Base-by-base conservation (phyloP, 1,140 invertebrate species). In the Drusus annulatus region DNA sequence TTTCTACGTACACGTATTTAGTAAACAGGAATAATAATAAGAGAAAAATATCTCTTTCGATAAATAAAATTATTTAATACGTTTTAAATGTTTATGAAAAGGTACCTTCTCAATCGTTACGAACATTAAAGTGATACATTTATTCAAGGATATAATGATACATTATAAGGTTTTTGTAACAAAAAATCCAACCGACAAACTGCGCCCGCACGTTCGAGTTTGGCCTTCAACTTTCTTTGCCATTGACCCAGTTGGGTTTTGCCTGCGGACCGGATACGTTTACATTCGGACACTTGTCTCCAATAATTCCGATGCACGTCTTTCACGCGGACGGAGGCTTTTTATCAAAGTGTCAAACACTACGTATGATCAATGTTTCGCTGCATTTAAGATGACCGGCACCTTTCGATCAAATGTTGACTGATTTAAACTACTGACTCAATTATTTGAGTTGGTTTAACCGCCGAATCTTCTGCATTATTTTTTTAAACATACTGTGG, bases 201-300 rank as follows among this genome's bases (percentile, higher is more conserved):
- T n/a, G 17, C 36, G 65, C 65, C 65, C 5, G 65, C n/a, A 7
- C n/a, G 16, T 45, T 69, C 65, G 50, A 54, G 54, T 78, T 51
- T 75, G 78, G 81, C 78, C 81, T 82, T 82, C 77, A 79, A 82
- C 81, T 82, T 82, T 82, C 80, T 81, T 79, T 77, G 81, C 75
- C 81, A 82, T 79, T 82, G 81, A 75, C 81, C 81, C 45, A 82
- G 52, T 76, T 82, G 71, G 28, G 36, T 50, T 79, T 82, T 17
- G 77, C 56, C 62, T 25, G 76, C 50, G 65, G 65, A 78, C 51
- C 74, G 65, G 65, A 69, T 50, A 69, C 65, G 2, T 5, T 45
- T 65, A 65, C 62, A 31, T 65, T 50, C 36, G 65, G 65, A 69
- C 31, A 69, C 65, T 63, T 69, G 65, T 68, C 63, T 63, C 19